Evolutionary conservation across 2,888 invertebrate species (phyloP).

Genomic region (Hydroisotoma schaefferi): DNA sequence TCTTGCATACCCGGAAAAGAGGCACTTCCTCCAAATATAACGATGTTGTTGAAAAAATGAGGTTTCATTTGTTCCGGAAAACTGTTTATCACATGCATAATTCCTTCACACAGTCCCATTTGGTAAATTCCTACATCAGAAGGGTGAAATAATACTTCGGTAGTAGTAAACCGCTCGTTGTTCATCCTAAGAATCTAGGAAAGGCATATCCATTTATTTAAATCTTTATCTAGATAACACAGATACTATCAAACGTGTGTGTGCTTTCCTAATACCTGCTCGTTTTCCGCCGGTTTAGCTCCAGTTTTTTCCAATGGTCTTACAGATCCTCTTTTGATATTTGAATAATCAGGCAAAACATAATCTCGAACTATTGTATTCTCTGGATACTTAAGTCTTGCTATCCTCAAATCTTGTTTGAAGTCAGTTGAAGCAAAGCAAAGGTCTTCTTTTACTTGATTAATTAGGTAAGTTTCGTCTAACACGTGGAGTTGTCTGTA

Average conservation of each 20-base stretch:
- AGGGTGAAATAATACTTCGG: constrained; percentile 91
- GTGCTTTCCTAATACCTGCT: constrained; percentile 51
- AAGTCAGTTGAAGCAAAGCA: constrained; percentile 89
- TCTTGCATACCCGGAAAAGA: constrained; percentile 82
- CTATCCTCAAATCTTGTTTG: constrained; percentile 70
- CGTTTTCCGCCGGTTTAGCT: constrained; percentile 52
- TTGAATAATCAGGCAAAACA: constrained; percentile 92
- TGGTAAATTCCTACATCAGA: constrained; percentile 86
- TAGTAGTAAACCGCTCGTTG: constrained; percentile 91
- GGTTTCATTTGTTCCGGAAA: constrained; percentile 73
- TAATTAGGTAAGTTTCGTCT: constrained; percentile 98
- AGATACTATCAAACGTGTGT: no score
- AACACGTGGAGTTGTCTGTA: constrained; percentile 86
- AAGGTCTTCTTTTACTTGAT: constrained; percentile 96
- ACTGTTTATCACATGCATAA: constrained; percentile 69
- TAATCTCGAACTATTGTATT: constrained; percentile 80
- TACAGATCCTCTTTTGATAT: constrained; percentile 74
- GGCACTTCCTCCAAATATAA: constrained; percentile 76
- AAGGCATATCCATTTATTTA: constrained; percentile 51
- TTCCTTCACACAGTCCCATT: constrained; percentile 89
- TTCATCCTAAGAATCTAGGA: constrained; percentile 79
- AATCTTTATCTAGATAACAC: not conserved
- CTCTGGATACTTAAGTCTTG: constrained; percentile 60
- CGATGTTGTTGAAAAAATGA: constrained; percentile 74
- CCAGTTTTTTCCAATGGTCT: constrained; percentile 55